Evolutionary conservation across 1,140 invertebrate genomes (phyloP).

Genomic region (Brachionus asplanchnoidis): DNA sequence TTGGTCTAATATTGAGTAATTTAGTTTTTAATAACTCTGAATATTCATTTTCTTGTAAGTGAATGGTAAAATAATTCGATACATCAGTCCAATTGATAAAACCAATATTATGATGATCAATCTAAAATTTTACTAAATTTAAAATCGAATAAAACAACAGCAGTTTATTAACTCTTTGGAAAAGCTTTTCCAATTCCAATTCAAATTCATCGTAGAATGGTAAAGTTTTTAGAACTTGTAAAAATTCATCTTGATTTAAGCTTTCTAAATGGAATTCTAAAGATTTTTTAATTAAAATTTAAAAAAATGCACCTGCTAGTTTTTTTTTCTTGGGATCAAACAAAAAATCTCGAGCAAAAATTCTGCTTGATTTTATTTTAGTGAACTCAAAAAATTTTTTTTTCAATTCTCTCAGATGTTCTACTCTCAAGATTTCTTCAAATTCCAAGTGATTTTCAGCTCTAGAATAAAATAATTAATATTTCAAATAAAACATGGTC

Average conservation of each 20-base stretch:
- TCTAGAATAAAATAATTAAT: background rate
- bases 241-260: constrained; percentile 6
- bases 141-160: background rate
- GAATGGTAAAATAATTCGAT: constrained; percentile 52
- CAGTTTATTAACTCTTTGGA: background rate
- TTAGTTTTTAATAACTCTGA: constrained; percentile 51
- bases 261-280: background rate
- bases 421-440: background rate
- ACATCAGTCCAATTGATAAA: constrained; percentile 57
- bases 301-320: background rate
- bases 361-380: background rate
- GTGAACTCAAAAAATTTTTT: background rate
- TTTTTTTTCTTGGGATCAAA: background rate
- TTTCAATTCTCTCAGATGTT: background rate
- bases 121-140: constrained; percentile 44
- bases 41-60: constrained; percentile 55
- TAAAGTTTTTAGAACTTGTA: background rate
- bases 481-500: background rate
- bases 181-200: constrained; percentile 7
- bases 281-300: background rate
- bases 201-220: background rate
- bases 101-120: constrained; percentile 52
- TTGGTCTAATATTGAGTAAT: constrained; percentile 53
- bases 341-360: background rate
- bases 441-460: background rate